Base-by-base conservation (phyloP, 2,888 invertebrate species). In the Drosophila acutilabella region DNA sequence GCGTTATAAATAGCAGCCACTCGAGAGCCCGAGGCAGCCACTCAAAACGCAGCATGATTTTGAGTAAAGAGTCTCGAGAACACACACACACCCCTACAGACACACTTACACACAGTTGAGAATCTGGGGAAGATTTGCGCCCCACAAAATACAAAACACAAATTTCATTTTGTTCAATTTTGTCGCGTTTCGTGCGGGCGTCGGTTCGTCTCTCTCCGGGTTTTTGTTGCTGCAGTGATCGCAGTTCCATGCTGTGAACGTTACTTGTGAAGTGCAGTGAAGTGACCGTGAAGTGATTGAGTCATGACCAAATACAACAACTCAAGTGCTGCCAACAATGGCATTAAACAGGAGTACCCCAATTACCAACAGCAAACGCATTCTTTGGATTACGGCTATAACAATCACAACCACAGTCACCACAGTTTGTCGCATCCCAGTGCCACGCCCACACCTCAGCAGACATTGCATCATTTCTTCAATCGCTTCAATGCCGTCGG, bases 1-100 rank as follows among this genome's bases (percentile, higher is more conserved):
- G 85, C 72, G 81, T 82, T 90, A 91, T 80, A 90, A 90, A 91
- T 90, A 90, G 90, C 71, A 54, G 58, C 68, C 82, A 89, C 90
- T 90, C 88, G 74, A 85, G 87, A 81, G 79, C 67, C 58, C 50
- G 66, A 62, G 59, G 58, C 78, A 75, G 80, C 78, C 81, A 88
- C 90, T 90, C 90, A 88, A 88, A 88, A 88, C 70, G 65, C 72
- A 78, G 83, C 78, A 73, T 10, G 65, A 71, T 53, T 69, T 20
- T 30, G 71, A 66, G 71, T 18, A 65, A 57, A 30, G 45, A 54
- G 26, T 23, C 20, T 44, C 23, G 52, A 52, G 18, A 30, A n/a
- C 41, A 62, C 45, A 38, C 50, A 38, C 62, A 61, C 57, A 44
- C 23, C 23, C 23, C 23, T 16, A 47, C 64, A 64, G 69, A 74